phyloP scores from a whole-genome alignment of 37 sponge, comb jelly and placozoan genomes.

The Geodia barretti region DNA sequence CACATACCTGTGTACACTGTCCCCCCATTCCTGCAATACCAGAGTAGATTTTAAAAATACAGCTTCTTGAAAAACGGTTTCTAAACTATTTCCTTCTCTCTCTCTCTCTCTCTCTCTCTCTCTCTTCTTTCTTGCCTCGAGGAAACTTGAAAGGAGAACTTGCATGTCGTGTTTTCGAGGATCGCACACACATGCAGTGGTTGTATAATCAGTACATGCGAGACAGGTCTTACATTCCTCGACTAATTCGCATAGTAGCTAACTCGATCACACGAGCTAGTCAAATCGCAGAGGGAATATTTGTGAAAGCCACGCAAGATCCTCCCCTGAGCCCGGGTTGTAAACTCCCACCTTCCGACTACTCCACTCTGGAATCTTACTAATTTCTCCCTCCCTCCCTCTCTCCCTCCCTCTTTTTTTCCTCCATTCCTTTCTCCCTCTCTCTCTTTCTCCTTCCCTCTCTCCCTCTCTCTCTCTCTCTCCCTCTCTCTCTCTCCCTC shows the following conservation, averaged over 20 bases:
- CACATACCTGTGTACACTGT: too few relatives aligned
- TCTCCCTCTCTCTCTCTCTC: not conserved
- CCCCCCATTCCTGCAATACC: too few relatives aligned
- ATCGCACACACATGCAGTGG: too few relatives aligned
- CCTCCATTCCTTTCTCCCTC: not conserved
- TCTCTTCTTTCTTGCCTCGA: too few relatives aligned
- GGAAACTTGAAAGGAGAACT: too few relatives aligned
- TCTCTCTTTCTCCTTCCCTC: not conserved
- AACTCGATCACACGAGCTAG: not conserved
- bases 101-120: too few relatives aligned
- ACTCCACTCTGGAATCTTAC: not conserved
- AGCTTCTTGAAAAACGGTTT: too few relatives aligned
- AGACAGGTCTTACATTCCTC: not conserved
- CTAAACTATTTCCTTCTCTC: too few relatives aligned
- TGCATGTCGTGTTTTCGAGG: too few relatives aligned
- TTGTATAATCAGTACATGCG: too few relatives aligned
- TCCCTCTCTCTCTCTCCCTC: not conserved
- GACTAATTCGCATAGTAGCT: not conserved
- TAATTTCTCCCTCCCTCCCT: not conserved
- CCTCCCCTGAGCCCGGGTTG: not conserved
- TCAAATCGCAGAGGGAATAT: not conserved
- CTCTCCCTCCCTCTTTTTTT: not conserved
- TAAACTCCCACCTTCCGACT: not conserved
- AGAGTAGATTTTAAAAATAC: too few relatives aligned
- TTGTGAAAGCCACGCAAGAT: not conserved